A percentile compares a stretch with the other conserved stretches of the same genome.
phyloP scores from a whole-genome alignment of 2,888 invertebrate genomes.

The Drosophila peninsularis region DNA sequence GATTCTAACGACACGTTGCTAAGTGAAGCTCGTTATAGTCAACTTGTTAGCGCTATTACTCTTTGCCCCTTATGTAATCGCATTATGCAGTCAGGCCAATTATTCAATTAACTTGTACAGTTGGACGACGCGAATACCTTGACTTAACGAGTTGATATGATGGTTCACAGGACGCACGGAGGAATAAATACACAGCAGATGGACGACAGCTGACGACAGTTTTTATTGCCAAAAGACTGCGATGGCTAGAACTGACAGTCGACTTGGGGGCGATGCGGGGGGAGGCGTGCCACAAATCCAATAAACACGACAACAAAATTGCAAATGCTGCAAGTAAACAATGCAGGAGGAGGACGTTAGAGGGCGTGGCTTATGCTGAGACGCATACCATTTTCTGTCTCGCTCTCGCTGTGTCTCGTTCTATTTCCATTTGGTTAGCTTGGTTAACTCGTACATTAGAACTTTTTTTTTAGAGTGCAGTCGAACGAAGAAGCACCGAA shows the following conservation, averaged over 20 bases:
- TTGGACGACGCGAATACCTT: background rate
- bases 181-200: slow-evolving; percentile 11
- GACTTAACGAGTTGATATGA: background rate
- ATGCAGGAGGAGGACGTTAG: slow-evolving; percentile 1
- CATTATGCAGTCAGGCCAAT: slow-evolving; percentile 9
- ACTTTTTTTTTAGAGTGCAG: slow-evolving; percentile 16
- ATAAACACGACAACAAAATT: slow-evolving; percentile 56
- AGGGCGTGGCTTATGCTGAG: slow-evolving; percentile 1
- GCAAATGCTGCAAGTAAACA: slow-evolving; percentile 22
- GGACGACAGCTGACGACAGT: slow-evolving; percentile 17
- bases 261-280: slow-evolving; percentile 24
- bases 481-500: slow-evolving; percentile 9
- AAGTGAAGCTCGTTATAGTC: background rate
- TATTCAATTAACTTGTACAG: slow-evolving; percentile 10
- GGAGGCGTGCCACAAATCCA: slow-evolving; percentile 39
- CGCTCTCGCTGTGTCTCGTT: background rate
- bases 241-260: slow-evolving; percentile 31
- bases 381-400: background rate
- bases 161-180: slow-evolving; percentile 8
- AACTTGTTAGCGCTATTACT: background rate
- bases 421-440: background rate
- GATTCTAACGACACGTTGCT: background rate
- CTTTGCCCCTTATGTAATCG: background rate
- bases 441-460: slow-evolving; percentile 43
- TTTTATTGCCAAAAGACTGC: slow-evolving; percentile 9